A percentile compares a stretch with the other conserved stretches of the same genome.
Conservation (phyloP, 2,113 vertebrate species). For the Speoplatyrhinus poulsoni region DNA sequence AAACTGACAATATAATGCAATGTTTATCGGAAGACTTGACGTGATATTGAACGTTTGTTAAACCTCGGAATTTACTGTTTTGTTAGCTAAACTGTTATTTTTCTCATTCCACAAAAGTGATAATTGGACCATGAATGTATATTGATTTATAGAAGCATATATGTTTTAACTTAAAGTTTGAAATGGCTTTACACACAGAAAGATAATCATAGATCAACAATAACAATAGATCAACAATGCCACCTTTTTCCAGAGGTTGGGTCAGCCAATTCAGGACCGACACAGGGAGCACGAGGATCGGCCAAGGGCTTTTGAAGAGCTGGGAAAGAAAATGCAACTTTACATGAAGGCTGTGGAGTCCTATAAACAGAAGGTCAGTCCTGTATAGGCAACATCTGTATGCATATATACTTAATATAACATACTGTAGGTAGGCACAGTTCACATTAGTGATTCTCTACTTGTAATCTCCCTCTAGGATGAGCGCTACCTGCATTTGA, state of each 20-base stretch:
- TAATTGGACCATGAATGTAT: too few species aligned
- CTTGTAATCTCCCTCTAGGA: constrained; percentile 75
- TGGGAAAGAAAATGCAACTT: constrained; percentile 90
- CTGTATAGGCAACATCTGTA: not conserved
- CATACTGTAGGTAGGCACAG: not conserved
- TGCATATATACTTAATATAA: not conserved
- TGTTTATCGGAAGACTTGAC: not conserved
- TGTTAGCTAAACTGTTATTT: too few species aligned
- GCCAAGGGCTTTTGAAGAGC: constrained; percentile 89
- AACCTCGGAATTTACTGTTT: too few species aligned
- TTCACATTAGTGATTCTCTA: not conserved
- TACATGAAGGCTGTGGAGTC: constrained; percentile 90
- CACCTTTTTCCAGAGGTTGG: constrained; percentile 80
- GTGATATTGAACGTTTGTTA: too few species aligned
- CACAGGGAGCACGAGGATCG: constrained; percentile 90
- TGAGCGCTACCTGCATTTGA: constrained; percentile 87
- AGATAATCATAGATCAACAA: not conserved
- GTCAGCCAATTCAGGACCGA: constrained; percentile 88
- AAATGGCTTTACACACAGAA: not conserved
- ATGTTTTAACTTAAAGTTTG: too few species aligned
- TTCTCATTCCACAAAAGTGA: too few species aligned
- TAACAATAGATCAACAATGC: not conserved
- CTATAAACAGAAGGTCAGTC: constrained; percentile 88
- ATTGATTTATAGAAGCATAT: too few species aligned
- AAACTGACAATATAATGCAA: not conserved